These are phyloP conservation scores for Pavo muticus DNA, from an alignment of 2,113 vertebrate genomes.

Conservation along the genomic window DNA sequence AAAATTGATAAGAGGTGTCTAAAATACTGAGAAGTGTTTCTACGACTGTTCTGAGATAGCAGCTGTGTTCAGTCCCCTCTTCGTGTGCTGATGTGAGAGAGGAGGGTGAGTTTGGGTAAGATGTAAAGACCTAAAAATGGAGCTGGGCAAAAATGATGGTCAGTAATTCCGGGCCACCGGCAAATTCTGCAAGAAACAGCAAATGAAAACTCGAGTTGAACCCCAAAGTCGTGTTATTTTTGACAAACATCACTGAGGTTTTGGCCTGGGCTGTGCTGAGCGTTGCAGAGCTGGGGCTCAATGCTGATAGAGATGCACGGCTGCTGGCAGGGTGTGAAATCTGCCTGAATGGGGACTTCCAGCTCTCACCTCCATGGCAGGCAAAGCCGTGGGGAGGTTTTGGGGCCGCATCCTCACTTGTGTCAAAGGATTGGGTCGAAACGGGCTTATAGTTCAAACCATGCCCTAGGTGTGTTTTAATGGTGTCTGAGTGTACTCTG, in stretches of 20 bases:
- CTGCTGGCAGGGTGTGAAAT: slow-evolving; percentile 78
- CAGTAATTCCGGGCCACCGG: neutral
- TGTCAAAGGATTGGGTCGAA: neutral
- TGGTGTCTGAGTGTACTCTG: fast-evolving
- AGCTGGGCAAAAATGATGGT: neutral
- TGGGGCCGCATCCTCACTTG: fast-evolving
- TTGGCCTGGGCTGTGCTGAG: neutral
- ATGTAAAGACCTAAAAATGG: neutral
- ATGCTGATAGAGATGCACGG: slow-evolving; percentile 69
- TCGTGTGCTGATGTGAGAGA: fast-evolving
- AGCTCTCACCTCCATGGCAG: neutral
- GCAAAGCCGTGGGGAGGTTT: fast-evolving
- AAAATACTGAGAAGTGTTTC: neutral
- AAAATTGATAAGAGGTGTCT: neutral
- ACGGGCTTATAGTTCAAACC: fast-evolving
- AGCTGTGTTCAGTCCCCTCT: neutral
- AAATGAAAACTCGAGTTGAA: neutral
- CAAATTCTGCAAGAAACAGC: too few relatives aligned
- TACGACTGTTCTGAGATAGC: neutral
- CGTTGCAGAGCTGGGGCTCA: fast-evolving
- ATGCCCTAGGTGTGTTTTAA: fast-evolving
- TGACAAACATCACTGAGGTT: fast-evolving
- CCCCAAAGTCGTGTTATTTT: neutral
- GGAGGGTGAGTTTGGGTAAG: neutral
- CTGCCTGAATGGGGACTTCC: slow-evolving; percentile 63